Evolutionary conservation across 2,113 vertebrate species (phyloP), one percentile per base, ranked within the genome.

Genomic region (Xiphorhynchus elegans): DNA sequence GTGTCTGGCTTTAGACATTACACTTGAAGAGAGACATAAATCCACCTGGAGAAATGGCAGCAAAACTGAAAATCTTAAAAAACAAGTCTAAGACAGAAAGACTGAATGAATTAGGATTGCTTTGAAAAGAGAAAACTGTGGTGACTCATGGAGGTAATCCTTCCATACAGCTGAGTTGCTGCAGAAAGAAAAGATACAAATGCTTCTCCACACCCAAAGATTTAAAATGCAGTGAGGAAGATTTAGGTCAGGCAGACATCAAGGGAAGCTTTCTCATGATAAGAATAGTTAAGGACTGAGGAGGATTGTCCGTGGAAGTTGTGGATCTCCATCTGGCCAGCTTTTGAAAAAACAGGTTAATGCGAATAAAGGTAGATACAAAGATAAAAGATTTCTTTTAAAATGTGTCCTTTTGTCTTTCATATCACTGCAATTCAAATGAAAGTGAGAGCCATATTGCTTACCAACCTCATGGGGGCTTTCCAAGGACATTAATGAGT

Each of bases 391-490:
- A 56, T 58, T 69, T 24, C 31, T 92, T 96, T 91, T 42, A 35
- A 82, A 91, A 64, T 60, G 11, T 78, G 44, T 70, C 56, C 17
- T 89, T 89, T 90, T 64, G 49, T 82, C 69, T 93, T 87, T 69
- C n/a, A 23, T 87, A 75, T 76, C 50, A 55, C 40, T 68, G 70
- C 83, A 81, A 81, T 92, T 92, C 86, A 94, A 86, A 87, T 64
- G 64, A 79, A 80, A 95, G 82, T 53, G 33, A 83, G 87, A 83
- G 42, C 7, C 6, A 52, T 82, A 76, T 44, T 94, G 37, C 81
- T 93, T 58, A 80, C 37, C 67, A 69, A 55, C 26, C 50, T 81
- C 56, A 46, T 53, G 64, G 76, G 68, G 78, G 17, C 59, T 82
- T 90, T 96, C 78, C 40, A 85, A 53, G 79, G 67, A 58, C 59